Evolutionary conservation across 1,140 invertebrate genomes (phyloP), one percentile per base, ranked within the genome.

Genomic region (Drosophila bifasciata): DNA sequence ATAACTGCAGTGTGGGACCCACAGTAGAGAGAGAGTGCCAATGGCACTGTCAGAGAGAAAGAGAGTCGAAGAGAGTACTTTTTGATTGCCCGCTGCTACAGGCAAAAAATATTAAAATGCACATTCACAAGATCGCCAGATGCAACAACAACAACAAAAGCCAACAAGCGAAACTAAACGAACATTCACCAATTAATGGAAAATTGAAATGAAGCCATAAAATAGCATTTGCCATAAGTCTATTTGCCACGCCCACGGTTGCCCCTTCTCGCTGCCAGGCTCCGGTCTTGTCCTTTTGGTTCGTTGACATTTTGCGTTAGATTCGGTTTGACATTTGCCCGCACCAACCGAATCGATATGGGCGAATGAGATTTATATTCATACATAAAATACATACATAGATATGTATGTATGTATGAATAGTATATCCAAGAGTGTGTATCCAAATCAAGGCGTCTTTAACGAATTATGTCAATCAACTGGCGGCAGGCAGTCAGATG

Each of bases 141-240:
- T 25, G 23, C 53, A 61, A 44, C 48, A 59, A 52, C 23, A 44
- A 53, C 44, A 55, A 59, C 55, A 28, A 36, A 36, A 13, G 32
- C 32, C 32, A 11, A 36, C 4, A 32, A 11, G 28, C 28, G 11
- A 11, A 9, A 32, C 5, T 25, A 6, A 25, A 25, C 23, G 9
- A 57, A 72, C 69, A 53, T 70, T 79, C 45, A 56, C 63, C 73
- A 69, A 85, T 86, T 85, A 85, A 86, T 70, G 53, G 68, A 48
- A 80, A 85, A 85, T 86, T 85, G 73, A 85, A 86, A 85, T 85
- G 74, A 85, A 85, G 73, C 68, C 77, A 81, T 80, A 74, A 80
- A 80, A 59, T 74, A 57, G 21, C 48, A 52, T 40, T 64, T 69
- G 50, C 75, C 9, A 11, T 28, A 50, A 58, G 11, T n/a, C 32